Evolutionary conservation across 1,140 invertebrate species (phyloP), one percentile per base, ranked within the genome.

Genomic region (Aplysia californica): DNA sequence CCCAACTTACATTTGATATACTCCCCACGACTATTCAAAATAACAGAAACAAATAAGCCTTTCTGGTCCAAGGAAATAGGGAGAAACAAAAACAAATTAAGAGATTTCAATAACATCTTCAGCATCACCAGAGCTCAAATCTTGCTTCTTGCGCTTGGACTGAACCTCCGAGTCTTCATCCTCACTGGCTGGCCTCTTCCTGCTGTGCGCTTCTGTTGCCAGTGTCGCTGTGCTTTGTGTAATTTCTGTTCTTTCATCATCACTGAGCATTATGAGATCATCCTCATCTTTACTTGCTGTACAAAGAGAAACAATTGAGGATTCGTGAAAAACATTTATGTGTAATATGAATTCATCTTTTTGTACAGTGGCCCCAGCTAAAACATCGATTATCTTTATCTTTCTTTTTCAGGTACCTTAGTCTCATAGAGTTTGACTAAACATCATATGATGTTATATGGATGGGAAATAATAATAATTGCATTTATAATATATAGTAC

Each of bases 251-350:
- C 80, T 79, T 61, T 79, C 77, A 21, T 71, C 56, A n/a, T 82
- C 83, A 10, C 83, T 59, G 5, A 85, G 68, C 78, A 85, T 76
- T 5, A 82, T 35, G 44, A 82, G 82, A 70, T 84, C 83, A 56
- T 81, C 81, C 36, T 84, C 79, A 69, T 78, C 74, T 61, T 65
- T 72, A 68, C 26, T 66, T 29, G 15, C 35, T n/a, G 23, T 31
- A 2, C 36, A 18, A 59, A 59, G 44, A 15, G 44, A n/a, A 15
- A 50, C 10, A 50, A n/a, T 10, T n/a, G n/a, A n/a, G n/a, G 10
- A 50, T 50, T 50, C 44, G n/a, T 15, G 10, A 15, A 50, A n/a
- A n/a, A 50, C 10, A 15, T 44, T 44, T 41, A 15, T 20, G 23
- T 68, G 66, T 15, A 68, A 41, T 15, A n/a, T 6, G 23, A 15